Conservation (phyloP, 53 echinoderm and acorn worm genomes). For the Hippasteria phrygiana region DNA sequence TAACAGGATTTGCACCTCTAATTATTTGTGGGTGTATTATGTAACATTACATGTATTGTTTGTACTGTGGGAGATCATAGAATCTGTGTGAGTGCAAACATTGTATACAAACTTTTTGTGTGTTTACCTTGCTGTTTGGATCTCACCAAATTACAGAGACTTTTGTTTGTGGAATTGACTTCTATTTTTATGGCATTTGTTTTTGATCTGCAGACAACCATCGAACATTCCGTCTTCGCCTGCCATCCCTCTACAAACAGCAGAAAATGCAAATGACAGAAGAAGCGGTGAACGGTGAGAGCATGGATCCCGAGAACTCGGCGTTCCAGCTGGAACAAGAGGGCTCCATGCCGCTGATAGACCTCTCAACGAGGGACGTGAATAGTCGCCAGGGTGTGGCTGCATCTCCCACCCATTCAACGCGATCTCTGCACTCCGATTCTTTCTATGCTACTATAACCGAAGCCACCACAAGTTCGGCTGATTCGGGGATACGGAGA, state of each 20-base stretch:
- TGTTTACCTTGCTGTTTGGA: too few relatives aligned
- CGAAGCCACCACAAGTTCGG: constrained; percentile 41
- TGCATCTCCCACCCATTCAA: constrained; percentile 45
- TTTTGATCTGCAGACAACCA: constrained; percentile 84
- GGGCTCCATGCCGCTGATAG: constrained; percentile 83
- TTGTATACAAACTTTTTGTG: too few relatives aligned
- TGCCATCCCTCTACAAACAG: constrained; percentile 91
- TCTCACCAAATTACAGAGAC: too few relatives aligned
- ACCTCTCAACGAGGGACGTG: constrained; percentile 58
- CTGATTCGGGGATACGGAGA: constrained; percentile 46
- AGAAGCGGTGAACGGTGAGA: constrained; percentile 58
- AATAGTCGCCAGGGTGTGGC: not conserved
- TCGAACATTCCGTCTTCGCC: constrained; percentile 90
- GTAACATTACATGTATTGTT: too few relatives aligned
- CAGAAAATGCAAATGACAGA: constrained; percentile 54
- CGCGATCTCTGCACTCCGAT: constrained; percentile 54
- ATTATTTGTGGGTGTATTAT: too few relatives aligned
- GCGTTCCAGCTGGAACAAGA: constrained; percentile 70
- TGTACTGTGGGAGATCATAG: too few relatives aligned
- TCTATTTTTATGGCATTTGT: not conserved
- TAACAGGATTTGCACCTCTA: too few relatives aligned
- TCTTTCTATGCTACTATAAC: constrained; percentile 28
- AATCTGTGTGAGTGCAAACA: too few relatives aligned
- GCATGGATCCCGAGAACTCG: constrained; percentile 47
- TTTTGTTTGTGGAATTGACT: not conserved